phyloP scores from a whole-genome alignment of 2,113 vertebrate species.

The Hemichromis elongatus region DNA sequence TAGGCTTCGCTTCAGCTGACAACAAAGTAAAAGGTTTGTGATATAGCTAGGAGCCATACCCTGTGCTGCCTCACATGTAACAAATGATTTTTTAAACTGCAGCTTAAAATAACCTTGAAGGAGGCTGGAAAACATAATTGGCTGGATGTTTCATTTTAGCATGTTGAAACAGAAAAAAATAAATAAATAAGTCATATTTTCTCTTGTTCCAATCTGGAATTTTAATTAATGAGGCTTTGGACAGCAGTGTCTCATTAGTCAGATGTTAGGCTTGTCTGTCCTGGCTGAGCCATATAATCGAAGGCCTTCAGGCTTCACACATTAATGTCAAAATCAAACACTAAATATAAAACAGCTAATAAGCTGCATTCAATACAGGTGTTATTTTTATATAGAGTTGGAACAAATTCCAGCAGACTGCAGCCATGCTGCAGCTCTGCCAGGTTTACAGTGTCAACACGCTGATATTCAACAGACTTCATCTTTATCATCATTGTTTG shows the following conservation, averaged over 20 bases:
- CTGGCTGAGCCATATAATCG: not conserved
- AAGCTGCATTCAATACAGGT: not conserved
- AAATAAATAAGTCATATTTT: not conserved
- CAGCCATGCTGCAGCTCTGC: not conserved
- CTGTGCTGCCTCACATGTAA: not conserved
- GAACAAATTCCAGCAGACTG: not conserved
- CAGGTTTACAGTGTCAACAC: not conserved
- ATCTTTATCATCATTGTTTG: not conserved
- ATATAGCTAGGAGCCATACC: constrained; percentile 9
- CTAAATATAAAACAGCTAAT: not conserved
- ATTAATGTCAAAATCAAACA: not conserved
- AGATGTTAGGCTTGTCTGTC: not conserved
- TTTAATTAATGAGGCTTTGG: constrained; percentile 8
- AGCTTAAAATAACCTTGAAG: not conserved
- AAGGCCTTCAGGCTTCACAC: not conserved
- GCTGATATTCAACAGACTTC: not conserved
- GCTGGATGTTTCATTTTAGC: not conserved
- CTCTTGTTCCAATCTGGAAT: not conserved
- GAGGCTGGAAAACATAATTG: not conserved
- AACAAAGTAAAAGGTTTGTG: constrained; percentile 30
- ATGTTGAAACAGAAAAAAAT: not conserved
- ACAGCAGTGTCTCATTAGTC: constrained; percentile 2
- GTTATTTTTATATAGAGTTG: not conserved
- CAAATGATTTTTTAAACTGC: not conserved
- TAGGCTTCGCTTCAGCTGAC: constrained; percentile 26